Evolutionary conservation across 2,888 invertebrate genomes (phyloP), one percentile per base, ranked within the genome.

Genomic region (Zaprionus lineosus): DNA sequence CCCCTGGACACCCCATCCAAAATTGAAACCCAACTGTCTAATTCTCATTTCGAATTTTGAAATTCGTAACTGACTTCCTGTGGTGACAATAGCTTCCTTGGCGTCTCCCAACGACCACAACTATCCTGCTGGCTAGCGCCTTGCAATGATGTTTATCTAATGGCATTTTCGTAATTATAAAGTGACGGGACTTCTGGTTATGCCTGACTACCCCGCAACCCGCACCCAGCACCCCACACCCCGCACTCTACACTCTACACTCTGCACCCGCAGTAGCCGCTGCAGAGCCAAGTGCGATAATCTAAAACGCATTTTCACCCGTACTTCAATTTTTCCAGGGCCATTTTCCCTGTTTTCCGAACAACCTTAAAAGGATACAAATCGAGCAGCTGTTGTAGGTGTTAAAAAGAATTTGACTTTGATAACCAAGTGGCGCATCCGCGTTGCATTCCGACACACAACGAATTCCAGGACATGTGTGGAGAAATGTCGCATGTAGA

Each of bases 251-350:
- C 31, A 19, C 29, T n/a, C n/a, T n/a, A n/a, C n/a, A n/a, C n/a
- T n/a, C n/a, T n/a, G n/a, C n/a, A n/a, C 43, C 43, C 57, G 48
- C 70, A 70, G 59, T 58, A 40, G 55, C 34, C 46, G 33, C 40
- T n/a, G n/a, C n/a, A n/a, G 31, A 44, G 41, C 52, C 59, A 63
- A 79, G 79, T 75, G 64, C 58, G 85, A 81, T 83, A 79, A 85
- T 83, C 84, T 81, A 85, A 79, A 81, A 73, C 72, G 65, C 55
- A 82, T 69, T 81, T 82, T 72, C 77, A 79, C 71, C 65, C 48
- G 40, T 12, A 24, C 36, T 21, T n/a, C 55, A 18, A 18, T 47
- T 36, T 31, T 11, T 43, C n/a, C 16, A 24, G n/a, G 24, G 24
- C 24, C 4, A 24, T n/a, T n/a, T n/a, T n/a, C n/a, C n/a, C n/a